Percentiles rank a stretch among this genome's conserved stretches.
Evolutionary conservation across 2,888 invertebrate species (phyloP).

Genomic region (Agrotis clavis): DNA sequence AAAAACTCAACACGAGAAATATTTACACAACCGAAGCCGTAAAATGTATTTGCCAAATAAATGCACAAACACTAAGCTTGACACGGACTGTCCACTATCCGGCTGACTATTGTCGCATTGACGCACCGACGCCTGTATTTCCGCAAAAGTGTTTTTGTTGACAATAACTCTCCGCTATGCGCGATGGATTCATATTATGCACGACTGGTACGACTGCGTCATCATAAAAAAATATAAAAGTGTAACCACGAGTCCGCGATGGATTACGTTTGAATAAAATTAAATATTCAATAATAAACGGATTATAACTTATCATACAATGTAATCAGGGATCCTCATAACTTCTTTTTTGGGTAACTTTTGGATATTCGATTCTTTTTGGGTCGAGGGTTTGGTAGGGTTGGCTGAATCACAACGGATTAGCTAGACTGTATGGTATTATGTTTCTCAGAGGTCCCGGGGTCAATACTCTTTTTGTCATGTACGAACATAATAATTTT

Average conservation of each 20-base stretch:
- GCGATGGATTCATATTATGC: slow-evolving; percentile 36
- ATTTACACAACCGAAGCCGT: not conserved
- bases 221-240: slow-evolving; percentile 30
- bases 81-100: slow-evolving; percentile 41
- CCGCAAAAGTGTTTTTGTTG: slow-evolving; percentile 55
- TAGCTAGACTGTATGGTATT: slow-evolving; percentile 63
- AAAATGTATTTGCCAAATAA: slow-evolving; percentile 46
- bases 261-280: slow-evolving; percentile 12
- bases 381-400: slow-evolving; percentile 63
- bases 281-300: slow-evolving; percentile 13
- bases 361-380: slow-evolving; percentile 60
- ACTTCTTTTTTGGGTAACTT: slow-evolving; percentile 49
- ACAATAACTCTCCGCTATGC: slow-evolving; percentile 37
- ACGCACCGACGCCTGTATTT: slow-evolving; percentile 37
- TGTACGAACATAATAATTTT: slow-evolving; percentile 62
- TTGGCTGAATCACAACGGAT: slow-evolving; percentile 70
- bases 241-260: not conserved
- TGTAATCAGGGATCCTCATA: slow-evolving; percentile 52
- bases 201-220: slow-evolving; percentile 10
- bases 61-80: slow-evolving; percentile 49
- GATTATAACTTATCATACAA: slow-evolving; percentile 49
- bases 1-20: not conserved
- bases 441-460: slow-evolving; percentile 49
- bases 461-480: slow-evolving; percentile 61
- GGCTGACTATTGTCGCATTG: slow-evolving; percentile 34